Evolutionary conservation across 2,797 vertebrate species (phyloP), one percentile per base, ranked within the genome.

Genomic region (Catharus ustulatus): DNA sequence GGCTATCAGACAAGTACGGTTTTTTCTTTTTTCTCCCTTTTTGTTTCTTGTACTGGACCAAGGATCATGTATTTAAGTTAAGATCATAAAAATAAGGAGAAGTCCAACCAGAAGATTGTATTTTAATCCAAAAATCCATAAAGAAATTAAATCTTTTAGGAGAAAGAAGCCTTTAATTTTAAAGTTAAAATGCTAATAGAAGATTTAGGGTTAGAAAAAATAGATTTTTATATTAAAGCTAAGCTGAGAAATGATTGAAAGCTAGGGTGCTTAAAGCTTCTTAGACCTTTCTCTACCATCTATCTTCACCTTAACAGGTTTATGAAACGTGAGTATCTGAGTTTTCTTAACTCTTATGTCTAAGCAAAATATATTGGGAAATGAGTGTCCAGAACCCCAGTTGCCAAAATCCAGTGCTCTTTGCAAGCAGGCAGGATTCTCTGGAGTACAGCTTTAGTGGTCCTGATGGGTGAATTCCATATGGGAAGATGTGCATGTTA

Each of bases 161-260:
- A 87, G 51, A 87, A 96, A 79, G 72, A 93, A 91, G 16, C 15
- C n/a, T 93, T 94, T 27, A 32, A n/a, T 95, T 95, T 80, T 78
- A 45, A 89, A 68, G 48, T 72, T 89, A 74, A 67, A 93, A 92
- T 66, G 89, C 48, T 82, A 94, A 61, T 21, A 86, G 58, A 72
- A 78, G 43, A 69, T 81, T 78, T 81, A 67, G 54, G 78, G 63
- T 73, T 86, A 73, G 59, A 91, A 93, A 91, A 62, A 92, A 91
- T 38, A 75, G 75, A 48, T 87, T 94, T 94, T 91, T 73, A 40
- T 83, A 79, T 91, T 88, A 88, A 92, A 89, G 32, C 17, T 89
- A 83, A 85, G 10, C 9, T 72, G 21, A 74, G 46, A 91, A 91
- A 59, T 83, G 18, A 92, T 87, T 85, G 84, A 86, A 94, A 88